Conservation (phyloP, 2,888 invertebrate genomes). For the Hyalella azteca region DNA sequence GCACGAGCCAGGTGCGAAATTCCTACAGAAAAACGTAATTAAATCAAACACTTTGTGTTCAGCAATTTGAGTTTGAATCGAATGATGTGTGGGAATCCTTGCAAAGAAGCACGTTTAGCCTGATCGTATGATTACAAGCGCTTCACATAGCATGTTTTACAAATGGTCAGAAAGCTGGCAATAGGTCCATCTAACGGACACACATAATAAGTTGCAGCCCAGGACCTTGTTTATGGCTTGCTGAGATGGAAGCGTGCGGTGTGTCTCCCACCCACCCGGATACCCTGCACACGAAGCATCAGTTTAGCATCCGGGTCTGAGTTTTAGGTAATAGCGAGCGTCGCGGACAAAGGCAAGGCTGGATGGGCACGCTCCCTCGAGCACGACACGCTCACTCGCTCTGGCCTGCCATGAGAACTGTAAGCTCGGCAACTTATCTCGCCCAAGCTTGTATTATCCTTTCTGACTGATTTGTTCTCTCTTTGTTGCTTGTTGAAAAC, state of each 20-base stretch:
- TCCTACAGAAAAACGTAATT: no score
- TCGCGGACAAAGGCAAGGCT: constrained; percentile 19
- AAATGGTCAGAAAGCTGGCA: background rate
- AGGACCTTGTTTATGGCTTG: constrained; percentile 5
- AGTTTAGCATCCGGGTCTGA: constrained; percentile 26
- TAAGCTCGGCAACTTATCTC: no score
- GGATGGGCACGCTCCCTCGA: constrained; percentile 1
- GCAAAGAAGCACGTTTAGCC: no score
- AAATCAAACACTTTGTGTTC: no score
- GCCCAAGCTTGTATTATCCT: no score
- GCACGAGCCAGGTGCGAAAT: no score
- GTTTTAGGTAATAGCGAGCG: constrained; percentile 23
- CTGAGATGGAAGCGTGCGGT: background rate
- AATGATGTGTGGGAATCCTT: no score
- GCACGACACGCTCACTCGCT: background rate
- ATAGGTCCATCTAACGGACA: background rate
- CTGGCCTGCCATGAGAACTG: background rate
- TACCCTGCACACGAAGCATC: constrained; percentile 1
- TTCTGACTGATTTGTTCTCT: no score
- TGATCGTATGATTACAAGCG: no score
- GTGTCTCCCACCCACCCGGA: constrained; percentile 5
- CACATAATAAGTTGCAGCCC: background rate
- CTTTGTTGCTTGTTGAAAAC: no score
- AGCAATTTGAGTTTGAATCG: no score
- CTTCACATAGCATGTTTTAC: no score